phyloP scores from a whole-genome alignment of 2,797 vertebrate genomes.

The Acanthurus lineatus region DNA sequence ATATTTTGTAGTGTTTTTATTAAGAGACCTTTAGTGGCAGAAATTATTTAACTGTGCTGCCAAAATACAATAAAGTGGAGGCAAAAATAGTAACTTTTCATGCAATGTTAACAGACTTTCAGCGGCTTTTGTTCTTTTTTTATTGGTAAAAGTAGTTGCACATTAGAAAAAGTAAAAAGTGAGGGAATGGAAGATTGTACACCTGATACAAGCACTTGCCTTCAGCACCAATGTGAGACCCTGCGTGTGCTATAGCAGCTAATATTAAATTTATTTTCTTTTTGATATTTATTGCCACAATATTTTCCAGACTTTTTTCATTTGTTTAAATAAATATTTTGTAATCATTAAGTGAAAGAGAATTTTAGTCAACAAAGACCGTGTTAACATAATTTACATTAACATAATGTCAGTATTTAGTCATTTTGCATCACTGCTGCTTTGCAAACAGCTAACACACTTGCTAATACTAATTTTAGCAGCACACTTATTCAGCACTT shows the following conservation, averaged over 20 bases:
- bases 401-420: background rate
- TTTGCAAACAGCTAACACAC: background rate
- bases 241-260: background rate
- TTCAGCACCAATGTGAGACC: background rate
- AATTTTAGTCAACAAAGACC: too few species aligned
- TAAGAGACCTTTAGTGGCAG: too few species aligned
- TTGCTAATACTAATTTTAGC: background rate
- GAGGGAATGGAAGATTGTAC: background rate
- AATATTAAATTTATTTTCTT: background rate
- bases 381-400: background rate
- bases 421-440: background rate
- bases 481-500: background rate
- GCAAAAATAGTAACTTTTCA: background rate
- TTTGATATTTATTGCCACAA: background rate
- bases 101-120: background rate
- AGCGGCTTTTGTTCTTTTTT: background rate
- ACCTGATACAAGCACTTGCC: background rate
- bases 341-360: too few species aligned
- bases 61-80: too few species aligned
- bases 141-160: background rate
- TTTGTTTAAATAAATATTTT: too few species aligned
- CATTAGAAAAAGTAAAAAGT: background rate
- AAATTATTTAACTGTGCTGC: too few species aligned
- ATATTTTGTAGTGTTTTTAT: too few species aligned
- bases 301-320: too few species aligned